A percentile compares a stretch with the other conserved stretches of the same genome.
Evolutionary conservation across 2,113 vertebrate genomes (phyloP).

Genomic region (Sinosuthora webbiana): DNA sequence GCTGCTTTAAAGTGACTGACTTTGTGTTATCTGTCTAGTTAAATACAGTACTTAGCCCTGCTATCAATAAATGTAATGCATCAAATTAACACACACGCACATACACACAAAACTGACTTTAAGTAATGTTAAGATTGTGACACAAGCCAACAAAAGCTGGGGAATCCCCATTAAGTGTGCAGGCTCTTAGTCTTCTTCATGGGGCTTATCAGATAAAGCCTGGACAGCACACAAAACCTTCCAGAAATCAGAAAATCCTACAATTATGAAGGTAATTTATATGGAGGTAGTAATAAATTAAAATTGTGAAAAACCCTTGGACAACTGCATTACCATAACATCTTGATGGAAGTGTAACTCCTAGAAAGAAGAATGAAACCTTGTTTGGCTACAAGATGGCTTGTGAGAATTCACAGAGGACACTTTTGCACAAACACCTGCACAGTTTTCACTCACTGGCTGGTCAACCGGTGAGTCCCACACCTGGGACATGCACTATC

Average conservation of each 20-base stretch:
- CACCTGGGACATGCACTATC: fast-evolving
- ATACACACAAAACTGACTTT: background rate
- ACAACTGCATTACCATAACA: background rate
- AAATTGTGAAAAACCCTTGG: background rate
- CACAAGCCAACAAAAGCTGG: slow-evolving; percentile 8
- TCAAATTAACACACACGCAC: slow-evolving; percentile 27
- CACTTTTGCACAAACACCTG: fast-evolving
- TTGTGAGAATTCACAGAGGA: background rate
- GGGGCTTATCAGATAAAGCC: background rate
- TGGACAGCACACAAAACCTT: fast-evolving
- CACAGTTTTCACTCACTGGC: background rate
- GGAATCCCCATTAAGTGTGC: background rate
- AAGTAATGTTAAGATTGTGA: slow-evolving; percentile 53
- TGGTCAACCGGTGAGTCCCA: fast-evolving
- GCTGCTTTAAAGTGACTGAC: slow-evolving; percentile 75
- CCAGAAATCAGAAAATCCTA: background rate
- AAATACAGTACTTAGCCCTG: slow-evolving; percentile 73
- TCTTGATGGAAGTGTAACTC: background rate
- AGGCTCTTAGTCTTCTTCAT: background rate
- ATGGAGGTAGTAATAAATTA: background rate
- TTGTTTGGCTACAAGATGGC: background rate
- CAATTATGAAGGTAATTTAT: background rate
- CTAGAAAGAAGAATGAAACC: background rate
- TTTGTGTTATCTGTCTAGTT: slow-evolving; percentile 80
- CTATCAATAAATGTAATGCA: slow-evolving; percentile 68